Base-by-base conservation (phyloP, 2,888 invertebrate species). In the Eupithecia insigniata region DNA sequence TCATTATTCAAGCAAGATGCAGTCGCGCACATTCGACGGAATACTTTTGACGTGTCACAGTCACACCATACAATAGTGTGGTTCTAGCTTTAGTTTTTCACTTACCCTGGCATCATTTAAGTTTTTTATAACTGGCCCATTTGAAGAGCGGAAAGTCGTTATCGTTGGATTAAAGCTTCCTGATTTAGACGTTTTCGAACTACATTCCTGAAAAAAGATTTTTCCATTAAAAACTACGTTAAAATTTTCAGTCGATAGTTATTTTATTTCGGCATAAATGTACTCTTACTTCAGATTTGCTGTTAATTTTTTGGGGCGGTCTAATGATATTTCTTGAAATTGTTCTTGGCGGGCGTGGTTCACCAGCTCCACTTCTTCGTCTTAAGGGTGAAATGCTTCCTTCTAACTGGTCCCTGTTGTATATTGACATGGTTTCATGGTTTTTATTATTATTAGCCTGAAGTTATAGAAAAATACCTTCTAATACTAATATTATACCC, bases 61-160 rank as follows among this genome's bases (percentile, higher is more conserved):
- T 3, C 18, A 18, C 43, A 46, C n/a, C n/a, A 10, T 8, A 51
- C 51, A 51, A 51, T 51, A 10, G 10, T 51, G 46, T 51, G 51
- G 43, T n/a, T 46, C 18, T 46, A 7, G n/a, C 43, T n/a, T 8
- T 51, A 10, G 51, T 43, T 22, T 39, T n/a, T 22, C 51, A 22
- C 51, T 36, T 39, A 92, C 93, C 82, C 84, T 88, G 28, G 91
- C 92, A 76, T 92, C 93, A 75, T 86, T 84, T 26, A 92, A 85
- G 46, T 84, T 89, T 84, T 86, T 90, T 60, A 90, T 88, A 1
- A 87, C 75, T 34, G 89, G 90, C 32, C 84, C 85, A 80, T 90
- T 89, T 46, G 87, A 85, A 39, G 89, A 85, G n/a, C 87, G 83
- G 73, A 87, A 90, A 22, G 88, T 85, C 39, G 90, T 85, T 39